These are phyloP conservation scores for Limnothrissa miodon DNA, from an alignment of 2,113 vertebrate genomes.

Conservation along the genomic window DNA sequence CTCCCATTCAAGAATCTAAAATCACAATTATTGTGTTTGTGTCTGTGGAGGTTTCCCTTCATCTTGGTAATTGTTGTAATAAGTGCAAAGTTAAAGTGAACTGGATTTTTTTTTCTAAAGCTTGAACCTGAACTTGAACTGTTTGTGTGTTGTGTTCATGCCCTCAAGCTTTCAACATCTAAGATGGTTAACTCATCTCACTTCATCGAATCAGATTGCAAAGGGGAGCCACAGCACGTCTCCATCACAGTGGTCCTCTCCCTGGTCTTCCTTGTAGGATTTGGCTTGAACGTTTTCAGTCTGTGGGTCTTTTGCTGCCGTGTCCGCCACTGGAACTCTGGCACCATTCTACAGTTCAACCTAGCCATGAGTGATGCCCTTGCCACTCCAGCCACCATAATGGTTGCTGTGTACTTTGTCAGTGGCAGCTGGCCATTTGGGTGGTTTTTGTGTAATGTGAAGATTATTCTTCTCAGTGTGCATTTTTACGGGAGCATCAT, in stretches of 20 bases:
- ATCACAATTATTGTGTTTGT: too few relatives aligned
- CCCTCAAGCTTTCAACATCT: neutral
- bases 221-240: slow-evolving; percentile 32
- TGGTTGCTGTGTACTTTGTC: slow-evolving; percentile 63
- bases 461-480: slow-evolving; percentile 59
- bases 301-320: slow-evolving; percentile 69
- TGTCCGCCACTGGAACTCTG: slow-evolving; percentile 63
- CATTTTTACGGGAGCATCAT: slow-evolving; percentile 69
- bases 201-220: slow-evolving; percentile 10
- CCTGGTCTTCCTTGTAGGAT: slow-evolving; percentile 62
- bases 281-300: slow-evolving; percentile 64
- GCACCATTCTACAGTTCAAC: slow-evolving; percentile 70
- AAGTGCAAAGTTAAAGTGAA: too few relatives aligned
- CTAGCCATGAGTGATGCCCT: slow-evolving; percentile 67
- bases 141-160: neutral
- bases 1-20: too few relatives aligned
- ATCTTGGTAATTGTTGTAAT: too few relatives aligned
- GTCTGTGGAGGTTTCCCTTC: too few relatives aligned
- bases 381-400: slow-evolving; percentile 54
- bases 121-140: neutral
- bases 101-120: too few relatives aligned
- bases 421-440: slow-evolving; percentile 63
- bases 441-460: slow-evolving; percentile 60
- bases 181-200: neutral
- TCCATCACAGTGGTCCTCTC: slow-evolving; percentile 55